Conservation (phyloP, 1,140 invertebrate genomes). For the Thalassaphorura encarpata region DNA sequence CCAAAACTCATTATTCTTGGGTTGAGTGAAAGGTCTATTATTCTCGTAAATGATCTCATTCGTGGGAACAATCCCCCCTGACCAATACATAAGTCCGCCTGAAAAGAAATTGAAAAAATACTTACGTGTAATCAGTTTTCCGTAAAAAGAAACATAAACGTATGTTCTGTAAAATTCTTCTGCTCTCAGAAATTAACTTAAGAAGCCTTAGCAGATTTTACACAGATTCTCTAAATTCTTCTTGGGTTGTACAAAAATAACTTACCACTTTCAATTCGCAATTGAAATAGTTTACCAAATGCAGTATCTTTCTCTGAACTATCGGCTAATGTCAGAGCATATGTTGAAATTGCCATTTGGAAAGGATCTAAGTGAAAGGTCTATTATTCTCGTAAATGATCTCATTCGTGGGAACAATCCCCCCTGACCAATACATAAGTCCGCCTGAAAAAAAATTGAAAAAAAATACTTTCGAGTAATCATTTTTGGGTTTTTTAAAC, state of each 20-base stretch:
- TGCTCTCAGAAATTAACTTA: no score
- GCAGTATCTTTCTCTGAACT: constrained; percentile 40
- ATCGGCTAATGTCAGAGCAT: constrained; percentile 35
- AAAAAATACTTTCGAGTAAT: no score
- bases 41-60: constrained; percentile 41
- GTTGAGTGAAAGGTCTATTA: constrained; percentile 42
- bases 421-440: constrained; percentile 43
- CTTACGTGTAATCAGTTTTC: neutral
- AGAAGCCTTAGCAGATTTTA: no score
- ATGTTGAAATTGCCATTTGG: neutral
- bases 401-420: constrained; percentile 35
- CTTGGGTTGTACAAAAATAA: no score
- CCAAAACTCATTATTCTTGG: constrained; percentile 38
- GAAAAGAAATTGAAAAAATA: constrained; percentile 5
- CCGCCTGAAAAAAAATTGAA: constrained; percentile 36
- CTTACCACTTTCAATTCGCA: neutral
- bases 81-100: constrained; percentile 46
- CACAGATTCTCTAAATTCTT: no score
- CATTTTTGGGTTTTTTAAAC: no score
- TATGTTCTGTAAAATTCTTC: no score
- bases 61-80: constrained; percentile 35
- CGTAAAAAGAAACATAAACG: neutral
- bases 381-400: constrained; percentile 43
- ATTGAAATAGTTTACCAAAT: constrained; percentile 27
- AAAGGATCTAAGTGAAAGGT: constrained; percentile 39